A percentile compares a stretch with the other conserved stretches of the same genome.
phyloP scores from a whole-genome alignment of 2,113 vertebrate genomes.

The Laticauda laticaudata region DNA sequence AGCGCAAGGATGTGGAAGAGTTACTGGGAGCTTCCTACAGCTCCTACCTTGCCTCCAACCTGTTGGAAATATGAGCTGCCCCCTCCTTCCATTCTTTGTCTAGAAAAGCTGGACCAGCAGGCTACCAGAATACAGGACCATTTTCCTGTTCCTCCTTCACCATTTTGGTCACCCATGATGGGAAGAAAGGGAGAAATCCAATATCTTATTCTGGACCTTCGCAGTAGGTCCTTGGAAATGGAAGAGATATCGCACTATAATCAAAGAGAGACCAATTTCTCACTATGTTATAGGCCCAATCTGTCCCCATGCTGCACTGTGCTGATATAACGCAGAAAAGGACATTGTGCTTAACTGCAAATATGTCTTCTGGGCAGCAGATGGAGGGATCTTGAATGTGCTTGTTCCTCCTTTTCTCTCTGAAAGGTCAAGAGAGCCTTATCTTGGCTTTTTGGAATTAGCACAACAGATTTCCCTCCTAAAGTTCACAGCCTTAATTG shows the following conservation, averaged over 20 bases:
- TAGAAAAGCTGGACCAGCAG: not conserved
- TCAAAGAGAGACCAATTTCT: not conserved
- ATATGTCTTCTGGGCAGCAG: not conserved
- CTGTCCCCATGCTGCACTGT: not conserved
- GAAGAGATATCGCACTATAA: not conserved
- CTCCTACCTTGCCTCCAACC: constrained; percentile 70
- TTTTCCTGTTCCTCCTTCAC: not conserved
- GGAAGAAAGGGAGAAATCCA: not conserved
- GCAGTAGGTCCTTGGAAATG: too few species aligned
- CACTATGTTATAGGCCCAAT: not conserved
- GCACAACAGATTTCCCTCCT: not conserved
- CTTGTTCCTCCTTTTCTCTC: not conserved
- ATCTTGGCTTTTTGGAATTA: not conserved
- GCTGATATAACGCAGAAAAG: not conserved
- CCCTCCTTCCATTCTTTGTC: not conserved
- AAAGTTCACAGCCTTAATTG: not conserved
- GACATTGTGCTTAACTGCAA: not conserved
- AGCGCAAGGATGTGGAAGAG: constrained; percentile 65
- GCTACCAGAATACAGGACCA: not conserved
- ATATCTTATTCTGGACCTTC: not conserved
- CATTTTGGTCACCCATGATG: not conserved
- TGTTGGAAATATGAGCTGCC: constrained; percentile 3
- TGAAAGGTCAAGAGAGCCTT: not conserved
- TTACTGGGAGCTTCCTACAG: constrained; percentile 74
- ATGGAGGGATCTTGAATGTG: not conserved